Evolutionary conservation across 2,113 vertebrate genomes (phyloP).

Genomic region (Phoenicopterus ruber): DNA sequence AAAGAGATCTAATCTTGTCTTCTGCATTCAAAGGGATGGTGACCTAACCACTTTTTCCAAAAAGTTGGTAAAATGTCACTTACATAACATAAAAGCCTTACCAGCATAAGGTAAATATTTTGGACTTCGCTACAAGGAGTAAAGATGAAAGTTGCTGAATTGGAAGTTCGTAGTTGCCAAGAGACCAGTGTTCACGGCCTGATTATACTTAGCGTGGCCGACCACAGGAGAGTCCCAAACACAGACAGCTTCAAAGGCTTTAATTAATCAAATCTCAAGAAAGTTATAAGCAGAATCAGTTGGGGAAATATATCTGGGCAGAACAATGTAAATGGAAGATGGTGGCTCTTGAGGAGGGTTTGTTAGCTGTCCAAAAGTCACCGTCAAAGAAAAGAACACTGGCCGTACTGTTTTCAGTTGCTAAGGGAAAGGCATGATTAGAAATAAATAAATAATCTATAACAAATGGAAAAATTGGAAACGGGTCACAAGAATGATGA

Average conservation of each 20-base stretch:
- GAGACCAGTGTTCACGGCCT: neutral
- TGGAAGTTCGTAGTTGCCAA: slow-evolving; percentile 10
- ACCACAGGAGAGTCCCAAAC: neutral
- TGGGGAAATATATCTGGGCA: neutral
- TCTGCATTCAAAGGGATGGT: neutral
- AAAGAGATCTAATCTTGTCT: neutral
- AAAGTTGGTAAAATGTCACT: neutral
- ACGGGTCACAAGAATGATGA: neutral
- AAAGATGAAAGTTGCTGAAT: slow-evolving; percentile 25
- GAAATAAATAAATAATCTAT: neutral
- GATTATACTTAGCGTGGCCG: neutral
- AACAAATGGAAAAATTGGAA: neutral
- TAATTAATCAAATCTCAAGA: neutral
- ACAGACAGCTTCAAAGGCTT: neutral
- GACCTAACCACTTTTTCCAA: neutral
- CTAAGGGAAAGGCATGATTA: neutral
- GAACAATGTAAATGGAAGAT: neutral
- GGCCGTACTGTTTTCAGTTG: neutral
- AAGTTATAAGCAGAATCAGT: neutral
- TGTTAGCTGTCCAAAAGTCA: neutral
- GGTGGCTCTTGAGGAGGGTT: neutral
- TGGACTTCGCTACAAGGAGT: slow-evolving; percentile 12
- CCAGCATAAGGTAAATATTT: slow-evolving; percentile 4
- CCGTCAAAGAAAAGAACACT: neutral
- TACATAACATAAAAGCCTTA: slow-evolving; percentile 5